Base-by-base conservation (phyloP, 2,888 invertebrate genomes). In the Chaitophorus viminalis region DNA sequence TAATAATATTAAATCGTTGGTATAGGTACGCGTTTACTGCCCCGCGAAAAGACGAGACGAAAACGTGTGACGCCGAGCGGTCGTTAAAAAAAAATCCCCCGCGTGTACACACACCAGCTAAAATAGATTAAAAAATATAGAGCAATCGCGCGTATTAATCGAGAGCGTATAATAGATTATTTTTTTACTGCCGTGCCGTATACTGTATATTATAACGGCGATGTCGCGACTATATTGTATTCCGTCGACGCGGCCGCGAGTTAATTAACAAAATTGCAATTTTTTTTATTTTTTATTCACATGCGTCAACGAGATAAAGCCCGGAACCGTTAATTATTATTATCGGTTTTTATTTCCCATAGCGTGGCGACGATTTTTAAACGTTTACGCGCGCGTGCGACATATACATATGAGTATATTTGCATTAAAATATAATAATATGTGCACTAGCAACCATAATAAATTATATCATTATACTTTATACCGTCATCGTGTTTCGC, bases 181-280 rank as follows among this genome's bases (percentile, higher is more conserved):
- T 72, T 74, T n/a, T 39, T 75, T 39, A 75, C 39, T 75, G 36
- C 75, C 36, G 39, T 46, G 25, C 74, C n/a, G 74, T 70, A 31
- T 29, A 72, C n/a, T n/a, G n/a, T n/a, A 74, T 70, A 36, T 21
- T 33, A 9, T 36, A 36, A 1, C n/a, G 9, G 68, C 68, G 68
- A n/a, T 29, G 68, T 68, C 68, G 68, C 29, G 68, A 25, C 60
- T 60, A 54, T 54, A 72, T 18, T 18, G 5, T 31, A 33, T 46
- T 46, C 46, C 46, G 21, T 21, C 21, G 21, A 21, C 29, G 46
- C 18, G 33, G 18, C 18, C 33, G 21, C 72, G 36, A 74, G 82
- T 74, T 74, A 82, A 82, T 82, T 54, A 82, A 82, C 82, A 36
- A 82, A 82, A 82, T 74, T 54, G 82, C 74, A 52, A 82, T 82